These are phyloP conservation scores for Platyscelio sp. DNA, from an alignment of 2,888 invertebrate species.

Conservation along the genomic window DNA sequence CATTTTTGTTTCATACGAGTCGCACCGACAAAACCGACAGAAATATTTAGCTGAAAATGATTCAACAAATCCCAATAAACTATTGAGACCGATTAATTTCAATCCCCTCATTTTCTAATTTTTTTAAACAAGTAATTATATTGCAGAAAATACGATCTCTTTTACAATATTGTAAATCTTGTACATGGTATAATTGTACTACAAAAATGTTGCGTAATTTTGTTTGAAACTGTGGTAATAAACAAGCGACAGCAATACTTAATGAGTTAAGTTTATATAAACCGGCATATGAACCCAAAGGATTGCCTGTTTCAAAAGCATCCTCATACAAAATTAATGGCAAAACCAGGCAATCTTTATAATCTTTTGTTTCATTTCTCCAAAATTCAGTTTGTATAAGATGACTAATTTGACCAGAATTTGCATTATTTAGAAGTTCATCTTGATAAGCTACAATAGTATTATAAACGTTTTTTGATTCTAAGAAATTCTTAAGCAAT, in stretches of 20 bases:
- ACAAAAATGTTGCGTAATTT: slow-evolving; percentile 65
- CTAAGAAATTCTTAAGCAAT: slow-evolving; percentile 10
- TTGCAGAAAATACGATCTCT: slow-evolving; percentile 27
- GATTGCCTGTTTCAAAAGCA: slow-evolving; percentile 63
- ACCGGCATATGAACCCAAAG: slow-evolving; percentile 44
- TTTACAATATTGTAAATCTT: slow-evolving; percentile 32
- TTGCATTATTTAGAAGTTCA: background rate
- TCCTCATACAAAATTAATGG: slow-evolving; percentile 47
- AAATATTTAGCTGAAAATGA: slow-evolving; percentile 38
- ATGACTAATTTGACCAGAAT: background rate
- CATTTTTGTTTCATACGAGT: background rate
- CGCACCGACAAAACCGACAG: slow-evolving; percentile 49
- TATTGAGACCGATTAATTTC: slow-evolving; percentile 42
- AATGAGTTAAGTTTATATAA: slow-evolving; percentile 52
- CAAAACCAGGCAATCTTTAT: background rate
- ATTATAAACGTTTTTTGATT: slow-evolving; percentile 13
- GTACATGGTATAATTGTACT: slow-evolving; percentile 52
- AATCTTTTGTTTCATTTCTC: slow-evolving; percentile 26
- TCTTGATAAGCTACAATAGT: background rate
- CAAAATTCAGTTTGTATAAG: slow-evolving; percentile 53
- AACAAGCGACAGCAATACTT: slow-evolving; percentile 40
- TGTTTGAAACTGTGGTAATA: slow-evolving; percentile 44
- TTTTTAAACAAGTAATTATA: slow-evolving; percentile 49
- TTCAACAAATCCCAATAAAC: slow-evolving; percentile 56
- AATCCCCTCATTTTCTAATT: slow-evolving; percentile 61